These are phyloP conservation scores for Tenthredo distinguenda DNA, from an alignment of 2,888 invertebrate species.

Conservation along the genomic window DNA sequence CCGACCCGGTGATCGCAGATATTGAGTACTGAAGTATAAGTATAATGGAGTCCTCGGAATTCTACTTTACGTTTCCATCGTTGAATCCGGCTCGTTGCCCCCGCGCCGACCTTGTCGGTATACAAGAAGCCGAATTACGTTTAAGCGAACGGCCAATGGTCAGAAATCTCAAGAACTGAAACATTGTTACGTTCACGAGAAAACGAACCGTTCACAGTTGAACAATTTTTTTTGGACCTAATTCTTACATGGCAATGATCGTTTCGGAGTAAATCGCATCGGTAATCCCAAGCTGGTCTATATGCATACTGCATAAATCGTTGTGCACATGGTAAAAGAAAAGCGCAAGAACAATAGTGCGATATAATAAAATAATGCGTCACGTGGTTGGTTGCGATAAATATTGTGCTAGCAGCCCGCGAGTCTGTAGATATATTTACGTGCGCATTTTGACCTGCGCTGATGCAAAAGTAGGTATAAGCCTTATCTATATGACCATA, in stretches of 20 bases:
- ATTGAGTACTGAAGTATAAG: background rate
- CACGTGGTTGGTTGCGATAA: background rate
- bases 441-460: background rate
- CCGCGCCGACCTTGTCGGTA: background rate
- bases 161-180: background rate
- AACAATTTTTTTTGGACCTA: background rate
- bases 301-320: too few species aligned
- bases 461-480: background rate
- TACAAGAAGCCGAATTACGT: background rate
- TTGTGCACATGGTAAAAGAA: background rate
- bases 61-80: background rate
- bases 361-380: background rate
- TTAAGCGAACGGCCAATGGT: background rate
- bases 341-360: background rate
- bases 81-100: background rate
- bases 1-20: background rate
- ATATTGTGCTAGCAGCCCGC: background rate
- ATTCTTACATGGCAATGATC: too few species aligned
- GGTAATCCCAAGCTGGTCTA: too few species aligned
- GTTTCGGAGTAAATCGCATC: too few species aligned
- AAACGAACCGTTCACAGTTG: background rate
- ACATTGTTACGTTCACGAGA: background rate
- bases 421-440: background rate
- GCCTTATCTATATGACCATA: background rate
- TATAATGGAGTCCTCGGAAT: background rate